Evolutionary conservation across 2,888 invertebrate species (phyloP), one percentile per base, ranked within the genome.

Genomic region (Perithous albicinctus): DNA sequence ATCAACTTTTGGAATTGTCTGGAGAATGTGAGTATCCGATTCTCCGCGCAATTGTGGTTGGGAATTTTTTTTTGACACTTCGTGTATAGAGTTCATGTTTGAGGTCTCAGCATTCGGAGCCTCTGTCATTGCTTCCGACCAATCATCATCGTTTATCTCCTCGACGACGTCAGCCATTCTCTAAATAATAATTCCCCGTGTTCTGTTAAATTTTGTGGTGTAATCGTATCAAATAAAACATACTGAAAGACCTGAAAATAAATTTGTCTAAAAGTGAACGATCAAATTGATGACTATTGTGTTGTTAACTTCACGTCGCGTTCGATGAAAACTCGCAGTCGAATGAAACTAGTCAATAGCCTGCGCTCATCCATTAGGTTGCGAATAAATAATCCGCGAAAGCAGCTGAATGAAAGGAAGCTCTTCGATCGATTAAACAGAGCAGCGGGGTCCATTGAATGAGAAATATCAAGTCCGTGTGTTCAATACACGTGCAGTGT

Each of bases 271-370:
- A 41, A 35, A 72, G 18, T 51, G 35, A 1, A 23, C 18, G 12
- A 43, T 54, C 69, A 29, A 59, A 67, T 43, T 43, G 26, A 26
- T n/a, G 59, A 18, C 29, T 20, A 20, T 70, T 56, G 59, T 38
- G 32, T 8, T 38, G 64, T 32, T 59, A 38, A 79, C 54, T 35
- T 78, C 69, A 64, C 78, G 54, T 69, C 12, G 35, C 26, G 23
- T 26, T 26, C n/a, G n/a, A 8, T 63, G 10, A 59, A 59, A 59
- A 32, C 29, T 38, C 8, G 10, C 41, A 43, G 38, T 10, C 5
- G 20, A 72, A 61, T 73, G 76, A 82, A 76, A 29, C 54, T 72
- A 20, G 76, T 43, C 64, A 46, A 56, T 46, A 43, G 64, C 10
- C 6, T 5, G 8, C 15, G 12, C 23, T 29, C 46, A 29, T 59